Conservation (phyloP, 1,140 invertebrate species). For the Conopomorpha cramerella region DNA sequence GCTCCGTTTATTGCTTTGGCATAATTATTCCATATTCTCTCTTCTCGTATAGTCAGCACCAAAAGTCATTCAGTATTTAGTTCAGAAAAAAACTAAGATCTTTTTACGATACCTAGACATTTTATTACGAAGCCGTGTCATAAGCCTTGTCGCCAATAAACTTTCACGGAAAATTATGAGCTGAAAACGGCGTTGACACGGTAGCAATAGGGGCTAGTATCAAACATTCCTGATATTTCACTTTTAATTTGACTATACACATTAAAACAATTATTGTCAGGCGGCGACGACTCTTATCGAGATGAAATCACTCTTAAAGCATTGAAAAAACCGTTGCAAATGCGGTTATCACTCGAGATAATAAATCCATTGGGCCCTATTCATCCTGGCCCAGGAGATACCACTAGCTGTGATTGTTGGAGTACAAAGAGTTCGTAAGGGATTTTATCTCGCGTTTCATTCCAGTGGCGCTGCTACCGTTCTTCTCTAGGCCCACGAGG, state of each 20-base stretch:
- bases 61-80: neutral
- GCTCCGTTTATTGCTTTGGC: neutral
- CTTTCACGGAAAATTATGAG: too few relatives aligned
- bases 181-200: too few relatives aligned
- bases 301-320: too few relatives aligned
- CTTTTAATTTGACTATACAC: neutral
- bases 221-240: neutral
- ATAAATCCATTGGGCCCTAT: too few relatives aligned
- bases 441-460: constrained; percentile 18
- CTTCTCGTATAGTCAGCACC: too few relatives aligned
- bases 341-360: too few relatives aligned
- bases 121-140: too few relatives aligned
- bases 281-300: neutral
- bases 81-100: neutral
- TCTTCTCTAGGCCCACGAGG: constrained; percentile 45
- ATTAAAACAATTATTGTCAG: neutral
- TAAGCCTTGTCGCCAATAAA: too few relatives aligned
- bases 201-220: too few relatives aligned
- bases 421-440: constrained; percentile 23
- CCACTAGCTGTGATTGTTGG: constrained; percentile 41
- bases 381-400: neutral
- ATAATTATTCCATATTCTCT: neutral
- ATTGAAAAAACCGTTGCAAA: too few relatives aligned
- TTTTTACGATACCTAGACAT: too few relatives aligned
- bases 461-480: constrained; percentile 48